Evolutionary conservation across 2,888 invertebrate species (phyloP).

Genomic region (Apantesis nais): DNA sequence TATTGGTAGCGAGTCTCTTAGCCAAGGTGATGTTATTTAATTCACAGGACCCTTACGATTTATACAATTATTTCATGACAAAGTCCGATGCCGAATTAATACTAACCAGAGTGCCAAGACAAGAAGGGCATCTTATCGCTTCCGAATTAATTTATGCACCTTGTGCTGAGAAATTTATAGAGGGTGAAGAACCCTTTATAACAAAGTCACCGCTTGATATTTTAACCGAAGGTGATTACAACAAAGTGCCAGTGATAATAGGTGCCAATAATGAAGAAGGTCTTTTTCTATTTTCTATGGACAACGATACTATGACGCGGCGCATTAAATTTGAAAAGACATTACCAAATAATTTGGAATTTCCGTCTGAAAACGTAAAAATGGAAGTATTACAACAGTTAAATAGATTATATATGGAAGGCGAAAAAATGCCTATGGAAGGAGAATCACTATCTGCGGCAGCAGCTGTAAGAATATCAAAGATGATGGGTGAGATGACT

Average conservation of each 20-base stretch:
- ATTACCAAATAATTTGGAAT: conserved; percentile 67
- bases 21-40: conserved; percentile 65
- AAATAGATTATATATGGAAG: conserved; percentile 69
- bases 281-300: conserved; percentile 60
- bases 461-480: conserved; percentile 61
- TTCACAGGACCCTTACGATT: conserved; percentile 60
- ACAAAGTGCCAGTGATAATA: conserved; percentile 72
- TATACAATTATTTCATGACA: conserved; percentile 63
- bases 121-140: conserved; percentile 56
- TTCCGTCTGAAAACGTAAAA: conserved; percentile 53
- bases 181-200: conserved; percentile 70
- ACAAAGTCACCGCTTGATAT: conserved; percentile 65
- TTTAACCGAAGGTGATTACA: conserved; percentile 60
- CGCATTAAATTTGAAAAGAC: conserved; percentile 60
- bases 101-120: conserved; percentile 64
- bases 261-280: conserved; percentile 70
- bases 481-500: conserved; percentile 61
- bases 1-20: conserved; percentile 65
- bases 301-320: conserved; percentile 62
- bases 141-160: conserved; percentile 69
- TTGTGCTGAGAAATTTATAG: conserved; percentile 64
- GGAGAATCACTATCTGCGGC: conserved; percentile 60
- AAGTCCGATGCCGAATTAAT: conserved; percentile 66
- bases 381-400: conserved; percentile 56
- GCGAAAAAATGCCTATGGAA: conserved; percentile 58